These are phyloP conservation scores for Idaea biselata DNA, from an alignment of 2,888 invertebrate genomes.

Conservation along the genomic window DNA sequence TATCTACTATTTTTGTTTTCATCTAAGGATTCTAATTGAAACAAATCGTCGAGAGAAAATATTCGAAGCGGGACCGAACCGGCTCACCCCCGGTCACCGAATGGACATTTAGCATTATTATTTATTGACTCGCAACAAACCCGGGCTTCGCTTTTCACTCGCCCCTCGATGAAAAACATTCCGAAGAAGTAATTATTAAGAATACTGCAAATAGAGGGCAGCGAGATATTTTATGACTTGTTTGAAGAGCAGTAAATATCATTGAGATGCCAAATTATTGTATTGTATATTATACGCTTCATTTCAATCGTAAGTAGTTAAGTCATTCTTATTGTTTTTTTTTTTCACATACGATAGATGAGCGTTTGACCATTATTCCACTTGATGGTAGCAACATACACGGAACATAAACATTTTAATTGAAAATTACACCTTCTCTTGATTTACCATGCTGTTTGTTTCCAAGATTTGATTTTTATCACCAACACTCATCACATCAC, in stretches of 20 bases:
- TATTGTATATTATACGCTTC: background rate
- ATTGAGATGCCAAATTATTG: constrained; percentile 19
- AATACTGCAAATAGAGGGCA: constrained; percentile 72
- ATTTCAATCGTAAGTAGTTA: constrained; percentile 8
- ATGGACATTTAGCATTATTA: constrained; percentile 75
- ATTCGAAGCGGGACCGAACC: constrained; percentile 30
- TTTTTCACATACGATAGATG: too few species aligned
- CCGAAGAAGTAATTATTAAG: constrained; percentile 79
- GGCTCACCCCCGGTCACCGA: constrained; percentile 58
- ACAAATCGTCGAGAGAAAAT: constrained; percentile 22
- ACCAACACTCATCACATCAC: too few species aligned
- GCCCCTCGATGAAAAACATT: constrained; percentile 70
- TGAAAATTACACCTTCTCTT: too few species aligned
- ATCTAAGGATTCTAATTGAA: too few species aligned
- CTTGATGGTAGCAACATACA: too few species aligned
- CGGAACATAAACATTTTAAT: too few species aligned
- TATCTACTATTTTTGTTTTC: too few species aligned
- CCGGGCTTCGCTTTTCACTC: constrained; percentile 67
- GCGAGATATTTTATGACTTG: constrained; percentile 55
- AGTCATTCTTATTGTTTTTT: constrained; percentile 7
- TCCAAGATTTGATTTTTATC: too few species aligned
- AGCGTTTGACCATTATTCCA: too few species aligned
- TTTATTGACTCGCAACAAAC: constrained; percentile 69
- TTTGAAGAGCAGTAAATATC: constrained; percentile 35
- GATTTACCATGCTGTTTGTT: too few species aligned